Evolutionary conservation across 2,113 vertebrate genomes (phyloP).

Genomic region (Proteles cristata): DNA sequence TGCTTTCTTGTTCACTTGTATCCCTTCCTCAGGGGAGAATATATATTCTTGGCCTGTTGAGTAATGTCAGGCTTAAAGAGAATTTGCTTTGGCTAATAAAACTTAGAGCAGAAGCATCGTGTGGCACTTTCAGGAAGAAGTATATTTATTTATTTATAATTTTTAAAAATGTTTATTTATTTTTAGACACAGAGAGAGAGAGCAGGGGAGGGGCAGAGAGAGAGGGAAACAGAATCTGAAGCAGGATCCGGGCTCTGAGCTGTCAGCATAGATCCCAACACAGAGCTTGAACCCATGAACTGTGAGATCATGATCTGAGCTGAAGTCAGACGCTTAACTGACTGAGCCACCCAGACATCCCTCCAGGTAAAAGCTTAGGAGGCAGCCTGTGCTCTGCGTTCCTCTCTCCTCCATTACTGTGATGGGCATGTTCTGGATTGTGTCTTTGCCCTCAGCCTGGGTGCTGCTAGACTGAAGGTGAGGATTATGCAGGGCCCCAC

Average conservation of each 20-base stretch:
- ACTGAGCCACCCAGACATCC: too few species aligned
- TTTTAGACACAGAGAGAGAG: too few species aligned
- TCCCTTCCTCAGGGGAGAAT: not conserved
- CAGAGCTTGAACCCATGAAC: too few species aligned
- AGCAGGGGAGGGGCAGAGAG: too few species aligned
- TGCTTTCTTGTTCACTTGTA: not conserved
- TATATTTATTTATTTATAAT: too few species aligned
- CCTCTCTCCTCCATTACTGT: not conserved
- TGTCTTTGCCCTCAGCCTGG: not conserved
- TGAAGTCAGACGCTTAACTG: too few species aligned
- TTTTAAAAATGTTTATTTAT: too few species aligned
- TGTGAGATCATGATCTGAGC: too few species aligned
- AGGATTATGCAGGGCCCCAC: not conserved
- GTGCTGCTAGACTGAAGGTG: not conserved
- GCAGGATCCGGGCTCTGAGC: too few species aligned
- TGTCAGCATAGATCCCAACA: too few species aligned
- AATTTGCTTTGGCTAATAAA: not conserved
- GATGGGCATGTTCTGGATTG: not conserved
- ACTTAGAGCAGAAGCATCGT: not conserved
- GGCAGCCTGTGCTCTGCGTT: not conserved
- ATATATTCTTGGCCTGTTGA: not conserved
- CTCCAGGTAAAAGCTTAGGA: not conserved
- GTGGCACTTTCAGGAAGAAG: too few species aligned
- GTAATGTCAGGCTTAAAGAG: not conserved
- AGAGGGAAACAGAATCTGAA: too few species aligned